Evolutionary conservation across 2,797 vertebrate species (phyloP).

Genomic region (Pempheris klunzingeri): DNA sequence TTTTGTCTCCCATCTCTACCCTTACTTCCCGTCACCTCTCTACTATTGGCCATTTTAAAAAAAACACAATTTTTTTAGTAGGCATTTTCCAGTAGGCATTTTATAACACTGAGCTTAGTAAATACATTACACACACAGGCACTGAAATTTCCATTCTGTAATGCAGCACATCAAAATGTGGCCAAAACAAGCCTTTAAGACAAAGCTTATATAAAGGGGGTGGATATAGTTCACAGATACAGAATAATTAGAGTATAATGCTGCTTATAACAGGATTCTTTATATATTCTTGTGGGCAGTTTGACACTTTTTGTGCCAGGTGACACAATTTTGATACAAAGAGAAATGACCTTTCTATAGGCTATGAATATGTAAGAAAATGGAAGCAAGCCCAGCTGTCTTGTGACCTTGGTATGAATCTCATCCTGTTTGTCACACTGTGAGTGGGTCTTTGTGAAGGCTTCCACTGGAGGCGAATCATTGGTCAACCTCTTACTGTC

Average conservation of each 20-base stretch:
- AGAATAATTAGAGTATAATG: neutral
- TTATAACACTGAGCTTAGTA: neutral
- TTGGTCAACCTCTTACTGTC: conserved; percentile 45
- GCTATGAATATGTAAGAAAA: conserved; percentile 36
- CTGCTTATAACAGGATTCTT: neutral
- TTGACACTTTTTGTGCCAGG: neutral
- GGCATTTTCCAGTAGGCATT: neutral
- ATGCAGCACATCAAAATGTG: neutral
- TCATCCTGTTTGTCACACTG: conserved; percentile 54
- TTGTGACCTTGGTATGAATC: conserved; percentile 70
- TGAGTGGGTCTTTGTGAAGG: conserved; percentile 48
- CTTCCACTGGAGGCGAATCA: conserved; percentile 36
- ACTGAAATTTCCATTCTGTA: neutral
- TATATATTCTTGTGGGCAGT: neutral
- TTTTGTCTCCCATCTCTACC: neutral
- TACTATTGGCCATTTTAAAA: neutral
- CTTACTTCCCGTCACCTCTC: neutral
- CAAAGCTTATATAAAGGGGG: conserved; percentile 2
- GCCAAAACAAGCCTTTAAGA: conserved; percentile 1
- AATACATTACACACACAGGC: neutral
- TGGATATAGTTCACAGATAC: too few relatives aligned
- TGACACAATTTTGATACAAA: conserved; percentile 20
- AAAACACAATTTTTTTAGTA: neutral
- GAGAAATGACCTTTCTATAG: conserved; percentile 26
- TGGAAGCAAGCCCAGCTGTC: conserved; percentile 30